These are phyloP conservation scores for Macrotus californicus DNA, from an alignment of 2,113 vertebrate species.

Conservation along the genomic window DNA sequence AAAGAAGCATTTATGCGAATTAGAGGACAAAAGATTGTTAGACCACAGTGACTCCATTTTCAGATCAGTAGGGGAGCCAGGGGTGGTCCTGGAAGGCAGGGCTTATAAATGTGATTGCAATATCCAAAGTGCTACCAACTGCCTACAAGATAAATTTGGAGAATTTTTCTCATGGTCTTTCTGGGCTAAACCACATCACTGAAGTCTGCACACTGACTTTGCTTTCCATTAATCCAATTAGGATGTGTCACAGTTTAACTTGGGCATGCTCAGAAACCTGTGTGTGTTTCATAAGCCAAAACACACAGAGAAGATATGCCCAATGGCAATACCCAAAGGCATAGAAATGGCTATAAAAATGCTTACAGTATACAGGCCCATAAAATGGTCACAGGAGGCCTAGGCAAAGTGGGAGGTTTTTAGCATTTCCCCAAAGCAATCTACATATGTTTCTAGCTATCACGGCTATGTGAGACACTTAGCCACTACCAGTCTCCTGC, in stretches of 20 bases:
- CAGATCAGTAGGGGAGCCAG: slow-evolving; percentile 35
- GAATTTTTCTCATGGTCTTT: slow-evolving; percentile 1
- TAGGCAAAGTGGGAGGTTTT: neutral
- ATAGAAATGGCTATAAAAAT: neutral
- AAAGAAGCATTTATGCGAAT: slow-evolving; percentile 29
- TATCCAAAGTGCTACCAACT: neutral
- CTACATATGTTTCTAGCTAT: neutral
- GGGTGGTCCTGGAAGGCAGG: slow-evolving; percentile 38
- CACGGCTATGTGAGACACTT: neutral
- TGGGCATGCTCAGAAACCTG: neutral
- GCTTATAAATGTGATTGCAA: slow-evolving; percentile 34
- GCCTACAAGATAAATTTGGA: neutral
- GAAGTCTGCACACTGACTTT: neutral
- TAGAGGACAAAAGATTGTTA: slow-evolving; percentile 53
- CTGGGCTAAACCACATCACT: neutral
- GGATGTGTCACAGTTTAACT: neutral
- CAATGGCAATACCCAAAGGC: neutral
- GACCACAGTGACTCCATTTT: slow-evolving; percentile 51
- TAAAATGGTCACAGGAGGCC: neutral
- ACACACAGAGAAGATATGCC: neutral
- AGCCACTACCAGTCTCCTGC: neutral
- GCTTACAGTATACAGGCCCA: neutral
- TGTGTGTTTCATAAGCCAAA: neutral
- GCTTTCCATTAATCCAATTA: slow-evolving; percentile 1
- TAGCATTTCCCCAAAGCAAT: neutral